Base-by-base conservation (phyloP, 1,140 invertebrate species). In the Lordiphosa clarofinis region DNA sequence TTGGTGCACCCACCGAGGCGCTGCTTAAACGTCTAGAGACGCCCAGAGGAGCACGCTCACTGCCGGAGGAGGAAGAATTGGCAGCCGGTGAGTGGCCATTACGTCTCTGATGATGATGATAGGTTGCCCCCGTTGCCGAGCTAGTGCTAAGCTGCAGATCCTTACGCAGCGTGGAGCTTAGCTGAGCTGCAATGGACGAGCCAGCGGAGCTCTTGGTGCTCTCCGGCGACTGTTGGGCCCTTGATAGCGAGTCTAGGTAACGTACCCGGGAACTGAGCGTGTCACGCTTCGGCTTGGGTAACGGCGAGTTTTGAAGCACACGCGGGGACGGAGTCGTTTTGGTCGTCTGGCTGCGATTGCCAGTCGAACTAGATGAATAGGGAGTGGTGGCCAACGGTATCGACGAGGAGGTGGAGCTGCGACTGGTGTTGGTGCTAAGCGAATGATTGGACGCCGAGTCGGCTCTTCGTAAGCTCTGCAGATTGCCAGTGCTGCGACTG, bases 211-310 rank as follows among this genome's bases (percentile, higher is more conserved):
- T 76, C 46, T 44, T 60, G 43, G 53, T 36, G 55, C 48, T 64
- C 49, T 84, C 69, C 39, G 61, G 67, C 56, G 58, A 70, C 21
- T 81, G 73, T 42, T 88, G 72, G 24, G 81, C 50, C 49, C 87
- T 86, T 31, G 90, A 89, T 28, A 91, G 59, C 33, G 90, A 90
- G 50, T 92, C 90, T 81, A 91, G 76, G 82, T 91, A 76, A 73
- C 90, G 87, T 81, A 90, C 90, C 43, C 91, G 91, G 56, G 90
- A 89, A 33, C 90, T 92, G 35, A 93, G 86, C 36, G 92, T 93
- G 54, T 93, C 93, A 46, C 91, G 89, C 64, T 90, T 92, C 52
- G 91, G 89, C 76, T 91, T 91, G 35, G 90, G 90, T 43, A 90
- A 76, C 60, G 91, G 90, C 52, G 87, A 89, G 8, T 88, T 89